A percentile compares a stretch with the other conserved stretches of the same genome.
Evolutionary conservation across 2,888 invertebrate species (phyloP).

Genomic region (Pheosia gnoma): DNA sequence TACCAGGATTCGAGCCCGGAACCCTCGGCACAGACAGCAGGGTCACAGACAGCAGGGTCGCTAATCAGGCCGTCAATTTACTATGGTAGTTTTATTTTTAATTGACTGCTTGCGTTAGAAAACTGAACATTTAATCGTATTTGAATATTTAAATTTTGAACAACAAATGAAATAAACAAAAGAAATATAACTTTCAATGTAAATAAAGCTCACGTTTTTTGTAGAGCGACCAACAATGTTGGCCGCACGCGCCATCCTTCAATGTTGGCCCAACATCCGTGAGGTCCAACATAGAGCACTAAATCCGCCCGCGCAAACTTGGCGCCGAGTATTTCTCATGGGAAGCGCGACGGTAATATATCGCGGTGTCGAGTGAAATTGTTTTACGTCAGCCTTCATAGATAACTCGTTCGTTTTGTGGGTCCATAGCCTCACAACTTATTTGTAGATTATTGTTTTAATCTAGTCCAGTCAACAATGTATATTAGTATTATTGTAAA

Average conservation of each 20-base stretch:
- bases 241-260: background rate
- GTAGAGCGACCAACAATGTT: background rate
- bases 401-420: conserved; percentile 23
- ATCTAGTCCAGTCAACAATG: background rate
- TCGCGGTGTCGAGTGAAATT: conserved; percentile 33
- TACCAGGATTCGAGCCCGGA: too few species aligned
- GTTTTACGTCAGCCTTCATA: conserved; percentile 40
- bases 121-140: too few species aligned
- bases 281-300: background rate
- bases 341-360: conserved; percentile 14
- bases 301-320: background rate
- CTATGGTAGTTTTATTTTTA: too few species aligned
- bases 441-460: background rate
- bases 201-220: background rate
- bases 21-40: too few species aligned
- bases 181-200: background rate
- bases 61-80: too few species aligned
- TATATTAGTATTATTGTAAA: background rate
- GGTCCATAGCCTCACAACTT: background rate
- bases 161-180: too few species aligned
- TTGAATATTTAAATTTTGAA: too few species aligned
- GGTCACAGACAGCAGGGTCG: too few species aligned
- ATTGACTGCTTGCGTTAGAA: too few species aligned
- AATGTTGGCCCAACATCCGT: conserved; percentile 2
- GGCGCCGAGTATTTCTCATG: conserved; percentile 13